Conservation (phyloP, 2,797 vertebrate species). For the Sylvia borin region DNA sequence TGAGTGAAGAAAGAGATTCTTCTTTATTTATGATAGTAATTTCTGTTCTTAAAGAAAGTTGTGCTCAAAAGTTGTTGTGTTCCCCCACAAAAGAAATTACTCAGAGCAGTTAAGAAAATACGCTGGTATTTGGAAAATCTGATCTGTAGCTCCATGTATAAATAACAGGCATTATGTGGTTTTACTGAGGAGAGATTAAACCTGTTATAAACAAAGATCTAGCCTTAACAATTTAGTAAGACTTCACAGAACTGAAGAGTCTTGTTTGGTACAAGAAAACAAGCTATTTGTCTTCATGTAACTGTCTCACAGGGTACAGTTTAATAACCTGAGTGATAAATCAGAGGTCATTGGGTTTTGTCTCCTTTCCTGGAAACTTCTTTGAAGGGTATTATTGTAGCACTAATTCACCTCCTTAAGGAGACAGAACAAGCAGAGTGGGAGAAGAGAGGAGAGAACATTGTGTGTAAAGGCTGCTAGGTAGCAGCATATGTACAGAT, state of each 20-base stretch:
- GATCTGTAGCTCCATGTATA: not conserved
- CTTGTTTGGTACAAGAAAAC: not conserved
- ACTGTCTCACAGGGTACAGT: not conserved
- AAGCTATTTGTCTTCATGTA: not conserved
- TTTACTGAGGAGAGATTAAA: not conserved
- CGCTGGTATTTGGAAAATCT: not conserved
- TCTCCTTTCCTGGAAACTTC: not conserved
- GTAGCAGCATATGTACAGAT: not conserved
- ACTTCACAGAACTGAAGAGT: not conserved
- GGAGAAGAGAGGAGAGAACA: not conserved
- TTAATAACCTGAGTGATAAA: not conserved
- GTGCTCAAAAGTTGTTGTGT: not conserved
- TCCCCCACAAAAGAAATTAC: not conserved
- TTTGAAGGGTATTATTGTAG: not conserved
- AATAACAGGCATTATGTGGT: not conserved
- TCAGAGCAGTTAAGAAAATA: not conserved
- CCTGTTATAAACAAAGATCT: not conserved
- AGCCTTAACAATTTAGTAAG: not conserved
- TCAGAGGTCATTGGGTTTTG: not conserved
- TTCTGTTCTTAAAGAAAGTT: not conserved
- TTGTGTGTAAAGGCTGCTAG: not conserved
- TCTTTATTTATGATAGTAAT: not conserved
- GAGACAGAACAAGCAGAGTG: not conserved
- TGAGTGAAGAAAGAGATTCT: rapidly evolving
- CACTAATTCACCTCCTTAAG: not conserved